These are phyloP conservation scores for Chloroclysta siterata DNA, from an alignment of 2,888 invertebrate genomes.

Conservation along the genomic window DNA sequence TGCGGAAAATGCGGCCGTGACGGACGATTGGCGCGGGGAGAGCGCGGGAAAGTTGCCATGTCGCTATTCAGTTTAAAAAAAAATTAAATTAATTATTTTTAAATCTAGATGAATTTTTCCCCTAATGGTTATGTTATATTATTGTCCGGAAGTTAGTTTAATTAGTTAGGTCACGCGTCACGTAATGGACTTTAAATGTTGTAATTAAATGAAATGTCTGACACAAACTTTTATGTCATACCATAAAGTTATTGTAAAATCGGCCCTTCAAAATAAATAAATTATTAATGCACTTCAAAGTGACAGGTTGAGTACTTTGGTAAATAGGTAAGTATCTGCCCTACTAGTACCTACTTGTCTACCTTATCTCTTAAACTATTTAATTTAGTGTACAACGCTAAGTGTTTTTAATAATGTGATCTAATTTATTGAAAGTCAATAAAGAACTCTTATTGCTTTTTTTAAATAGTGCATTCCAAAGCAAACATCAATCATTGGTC, in stretches of 20 bases:
- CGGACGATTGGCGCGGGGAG: constrained; percentile 49
- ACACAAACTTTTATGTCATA: constrained; percentile 9
- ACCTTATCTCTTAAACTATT: neutral
- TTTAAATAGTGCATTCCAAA: neutral
- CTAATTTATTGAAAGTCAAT: constrained; percentile 19
- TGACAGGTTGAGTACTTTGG: neutral
- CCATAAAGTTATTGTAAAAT: constrained; percentile 2
- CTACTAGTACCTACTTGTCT: neutral
- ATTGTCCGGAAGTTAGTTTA: constrained; percentile 5
- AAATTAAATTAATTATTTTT: constrained; percentile 20
- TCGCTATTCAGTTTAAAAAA: constrained; percentile 33
- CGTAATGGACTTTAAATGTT: neutral
- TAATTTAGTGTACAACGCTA: neutral
- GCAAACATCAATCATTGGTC: constrained; percentile 27
- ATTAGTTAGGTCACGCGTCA: constrained; percentile 18
- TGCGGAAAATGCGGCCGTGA: constrained; percentile 60
- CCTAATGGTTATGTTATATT: neutral
- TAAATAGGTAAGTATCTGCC: neutral
- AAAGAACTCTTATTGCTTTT: constrained; percentile 2
- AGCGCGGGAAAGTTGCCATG: constrained; percentile 51
- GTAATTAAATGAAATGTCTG: neutral
- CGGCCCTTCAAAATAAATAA: constrained; percentile 3
- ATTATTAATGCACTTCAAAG: neutral
- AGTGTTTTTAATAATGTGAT: constrained; percentile 1
- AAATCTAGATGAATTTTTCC: constrained; percentile 15